A percentile compares a stretch with the other conserved stretches of the same genome.
Evolutionary conservation across 2,797 vertebrate species (phyloP).

Genomic region (Mus spretus): DNA sequence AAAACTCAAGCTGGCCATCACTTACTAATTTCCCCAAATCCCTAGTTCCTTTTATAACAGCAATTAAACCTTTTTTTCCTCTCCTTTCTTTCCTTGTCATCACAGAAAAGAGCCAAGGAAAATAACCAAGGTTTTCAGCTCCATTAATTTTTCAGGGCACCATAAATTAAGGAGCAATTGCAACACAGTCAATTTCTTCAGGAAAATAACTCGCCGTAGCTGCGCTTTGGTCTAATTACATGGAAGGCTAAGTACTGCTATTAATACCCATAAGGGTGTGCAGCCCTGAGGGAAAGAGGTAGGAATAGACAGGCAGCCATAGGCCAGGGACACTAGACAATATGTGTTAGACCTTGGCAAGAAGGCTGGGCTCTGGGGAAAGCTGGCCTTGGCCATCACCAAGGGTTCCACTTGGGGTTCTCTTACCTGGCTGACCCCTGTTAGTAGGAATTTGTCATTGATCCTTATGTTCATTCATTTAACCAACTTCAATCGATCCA

Average conservation of each 20-base stretch:
- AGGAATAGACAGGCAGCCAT: not conserved
- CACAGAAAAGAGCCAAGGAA: constrained; percentile 59
- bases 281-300: not conserved
- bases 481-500: not conserved
- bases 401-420: not conserved
- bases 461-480: not conserved
- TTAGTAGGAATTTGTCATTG: not conserved
- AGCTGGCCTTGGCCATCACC: not conserved
- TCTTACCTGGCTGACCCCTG: not conserved
- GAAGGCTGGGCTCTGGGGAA: not conserved
- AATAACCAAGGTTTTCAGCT: constrained; percentile 79
- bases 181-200: constrained; percentile 57
- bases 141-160: constrained; percentile 76
- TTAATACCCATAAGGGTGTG: constrained; percentile 51
- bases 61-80: not conserved
- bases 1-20: not conserved
- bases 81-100: constrained; percentile 10
- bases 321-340: not conserved
- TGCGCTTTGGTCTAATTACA: constrained; percentile 61
- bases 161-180: constrained; percentile 78
- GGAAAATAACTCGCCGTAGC: constrained; percentile 54
- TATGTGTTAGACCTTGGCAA: not conserved
- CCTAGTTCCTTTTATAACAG: constrained; percentile 12
- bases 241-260: constrained; percentile 68
- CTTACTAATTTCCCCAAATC: constrained; percentile 7